Conservation (phyloP, 2,888 invertebrate genomes). For the Lacanobia wlatinum region DNA sequence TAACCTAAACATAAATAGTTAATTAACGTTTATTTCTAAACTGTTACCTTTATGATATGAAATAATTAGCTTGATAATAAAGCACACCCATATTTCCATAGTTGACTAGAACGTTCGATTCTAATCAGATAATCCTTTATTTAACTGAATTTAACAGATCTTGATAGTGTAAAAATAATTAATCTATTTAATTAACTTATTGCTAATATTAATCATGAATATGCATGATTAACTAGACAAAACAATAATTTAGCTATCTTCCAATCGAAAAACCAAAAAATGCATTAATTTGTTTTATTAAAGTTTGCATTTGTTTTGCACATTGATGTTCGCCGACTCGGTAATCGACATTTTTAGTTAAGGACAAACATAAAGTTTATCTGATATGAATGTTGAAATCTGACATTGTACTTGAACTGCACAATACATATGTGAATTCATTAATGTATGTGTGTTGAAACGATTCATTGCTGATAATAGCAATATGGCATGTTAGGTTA, state of each 20-base stretch:
- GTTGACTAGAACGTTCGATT: not conserved
- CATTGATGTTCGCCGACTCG: constrained; percentile 29
- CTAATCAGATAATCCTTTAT: not conserved
- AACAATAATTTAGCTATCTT: constrained; percentile 14
- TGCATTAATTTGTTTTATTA: not conserved
- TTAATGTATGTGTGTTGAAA: too few relatives aligned
- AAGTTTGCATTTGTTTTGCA: not conserved
- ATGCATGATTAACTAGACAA: not conserved
- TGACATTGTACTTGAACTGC: constrained; percentile 17
- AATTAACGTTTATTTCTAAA: constrained; percentile 1
- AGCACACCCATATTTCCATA: not conserved
- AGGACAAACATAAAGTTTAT: not conserved
- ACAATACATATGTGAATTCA: not conserved
- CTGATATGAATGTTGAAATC: constrained; percentile 4
- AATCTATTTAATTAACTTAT: not conserved
- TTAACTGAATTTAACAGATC: constrained; percentile 21
- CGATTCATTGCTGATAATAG: too few relatives aligned
- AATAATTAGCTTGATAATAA: not conserved
- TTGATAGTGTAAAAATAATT: constrained; percentile 3
- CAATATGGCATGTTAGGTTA: too few relatives aligned
- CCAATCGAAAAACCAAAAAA: constrained; percentile 13
- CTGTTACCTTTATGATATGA: too few relatives aligned
- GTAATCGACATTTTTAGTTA: not conserved
- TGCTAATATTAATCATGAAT: constrained; percentile 21
- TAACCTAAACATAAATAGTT: constrained; percentile 19